A percentile compares a stretch with the other conserved stretches of the same genome.
These are phyloP conservation scores for Cenopis cana DNA, from an alignment of 2,888 invertebrate genomes.

Conservation along the genomic window DNA sequence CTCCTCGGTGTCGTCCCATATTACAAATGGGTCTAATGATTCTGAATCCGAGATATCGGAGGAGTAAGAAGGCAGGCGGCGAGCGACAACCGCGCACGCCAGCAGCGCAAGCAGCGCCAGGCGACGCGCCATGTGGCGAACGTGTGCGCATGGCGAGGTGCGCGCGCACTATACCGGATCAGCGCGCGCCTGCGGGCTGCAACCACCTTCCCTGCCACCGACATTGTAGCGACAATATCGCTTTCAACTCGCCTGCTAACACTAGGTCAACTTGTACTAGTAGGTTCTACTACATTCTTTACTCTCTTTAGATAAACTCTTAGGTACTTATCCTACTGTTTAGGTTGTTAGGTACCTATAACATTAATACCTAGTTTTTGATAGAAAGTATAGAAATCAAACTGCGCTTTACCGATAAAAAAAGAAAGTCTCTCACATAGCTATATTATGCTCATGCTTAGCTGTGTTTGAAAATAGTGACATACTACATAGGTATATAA, in stretches of 20 bases:
- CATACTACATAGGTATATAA: not conserved
- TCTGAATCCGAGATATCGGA: constrained; percentile 64
- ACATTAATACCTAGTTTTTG: not conserved
- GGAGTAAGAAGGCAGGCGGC: constrained; percentile 60
- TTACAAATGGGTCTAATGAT: constrained; percentile 67
- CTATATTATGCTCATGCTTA: not conserved
- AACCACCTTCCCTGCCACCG: constrained; percentile 73
- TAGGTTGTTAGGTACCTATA: too few species aligned
- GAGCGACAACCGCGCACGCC: constrained; percentile 68
- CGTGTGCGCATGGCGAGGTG: constrained; percentile 84
- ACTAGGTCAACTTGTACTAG: constrained; percentile 73
- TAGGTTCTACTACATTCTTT: constrained; percentile 35
- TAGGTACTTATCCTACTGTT: not conserved
- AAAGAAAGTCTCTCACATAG: constrained; percentile 9
- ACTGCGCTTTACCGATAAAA: not conserved
- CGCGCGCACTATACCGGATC: constrained; percentile 77
- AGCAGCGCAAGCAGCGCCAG: constrained; percentile 81
- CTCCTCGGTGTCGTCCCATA: constrained; percentile 75
- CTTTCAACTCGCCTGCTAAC: constrained; percentile 72
- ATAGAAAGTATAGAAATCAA: not conserved
- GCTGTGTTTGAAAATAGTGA: constrained; percentile 15
- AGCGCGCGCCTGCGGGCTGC: constrained; percentile 61
- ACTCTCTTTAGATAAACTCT: constrained; percentile 13
- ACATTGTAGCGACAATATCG: constrained; percentile 72
- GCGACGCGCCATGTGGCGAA: constrained; percentile 82